Evolutionary conservation across 2,113 vertebrate genomes (phyloP), one percentile per base, ranked within the genome.

Genomic region (Hoplias malabaricus): DNA sequence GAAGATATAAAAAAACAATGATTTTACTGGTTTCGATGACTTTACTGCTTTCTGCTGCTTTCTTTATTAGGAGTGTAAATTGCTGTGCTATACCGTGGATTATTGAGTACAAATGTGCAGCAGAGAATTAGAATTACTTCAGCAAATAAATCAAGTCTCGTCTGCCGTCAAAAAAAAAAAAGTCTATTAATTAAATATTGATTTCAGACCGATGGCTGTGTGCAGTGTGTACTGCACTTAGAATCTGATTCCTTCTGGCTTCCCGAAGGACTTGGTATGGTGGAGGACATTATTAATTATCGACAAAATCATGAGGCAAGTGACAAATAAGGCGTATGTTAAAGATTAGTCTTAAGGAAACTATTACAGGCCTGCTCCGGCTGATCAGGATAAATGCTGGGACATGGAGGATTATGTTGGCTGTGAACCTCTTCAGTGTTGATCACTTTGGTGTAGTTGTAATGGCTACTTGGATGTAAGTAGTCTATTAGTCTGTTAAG

Each of bases 151-250:
- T 69, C 43, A 57, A 29, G 23, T 48, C 31, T 57, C 42, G 75
- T 82, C 76, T 80, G 53, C 43, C n/a, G 69, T 72, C 38, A 72
- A 61, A 75, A 68, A n/a, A 72, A 61, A 75, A 68, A 63, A 53
- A 53, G 48, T 10, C 14, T 78, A 80, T 81, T 80, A 83, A 84
- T 87, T 84, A 67, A 19, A 62, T 23, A 59, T 84, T 69, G 70
- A 83, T 82, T 82, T 81, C 23, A 68, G 62, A 69, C 12, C 69
- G 69, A 56, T 57, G 66, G 68, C 78, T 21, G 27, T 59, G 27
- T 50, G 67, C 46, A 50, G 38, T 54, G 54, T 48, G 54, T 54
- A 33, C 70, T 57, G 29, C 62, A 63, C 62, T 34, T 36, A 67
- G 27, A n/a, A 29, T 69, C 40, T 61, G 57, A 1, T 62, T 62